A percentile compares a stretch with the other conserved stretches of the same genome.
phyloP scores from a whole-genome alignment of 1,140 invertebrate genomes.

The Drosophila bocki region DNA sequence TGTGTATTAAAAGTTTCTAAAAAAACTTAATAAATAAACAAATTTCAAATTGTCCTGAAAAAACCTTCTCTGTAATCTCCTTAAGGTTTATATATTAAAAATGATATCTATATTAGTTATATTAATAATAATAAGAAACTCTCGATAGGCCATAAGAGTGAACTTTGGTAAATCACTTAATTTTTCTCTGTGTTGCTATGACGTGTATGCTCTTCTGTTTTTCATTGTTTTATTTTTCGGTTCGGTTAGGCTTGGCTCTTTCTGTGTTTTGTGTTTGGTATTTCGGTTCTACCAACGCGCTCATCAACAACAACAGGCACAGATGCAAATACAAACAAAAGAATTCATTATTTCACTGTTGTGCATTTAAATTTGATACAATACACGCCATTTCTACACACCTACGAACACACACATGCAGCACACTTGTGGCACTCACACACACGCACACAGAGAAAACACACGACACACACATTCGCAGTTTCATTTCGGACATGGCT shows the following conservation, averaged over 20 bases:
- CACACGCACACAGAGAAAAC: neutral
- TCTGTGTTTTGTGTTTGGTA: constrained; percentile 24
- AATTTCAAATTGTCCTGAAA: no score
- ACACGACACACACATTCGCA: constrained; percentile 33
- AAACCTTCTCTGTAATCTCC: neutral
- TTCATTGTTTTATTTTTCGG: constrained; percentile 31
- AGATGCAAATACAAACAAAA: constrained; percentile 74
- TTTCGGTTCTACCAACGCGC: constrained; percentile 44
- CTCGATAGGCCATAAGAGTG: neutral
- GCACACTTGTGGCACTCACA: constrained; percentile 14
- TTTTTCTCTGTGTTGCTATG: neutral
- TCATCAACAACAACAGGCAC: constrained; percentile 45
- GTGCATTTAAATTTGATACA: constrained; percentile 83
- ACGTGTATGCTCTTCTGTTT: constrained; percentile 18
- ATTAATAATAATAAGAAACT: neutral
- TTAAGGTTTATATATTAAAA: neutral
- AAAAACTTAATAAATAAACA: no score
- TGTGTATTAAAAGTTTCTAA: no score
- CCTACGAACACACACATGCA: constrained; percentile 33
- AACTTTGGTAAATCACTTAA: no score
- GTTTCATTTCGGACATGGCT: constrained; percentile 49
- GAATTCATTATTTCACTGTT: constrained; percentile 80
- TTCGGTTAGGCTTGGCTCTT: constrained; percentile 43
- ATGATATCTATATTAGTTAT: neutral
- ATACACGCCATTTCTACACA: constrained; percentile 78